These are phyloP conservation scores for Gallinago paraguaiae DNA, from an alignment of 2,113 vertebrate species.

Conservation along the genomic window DNA sequence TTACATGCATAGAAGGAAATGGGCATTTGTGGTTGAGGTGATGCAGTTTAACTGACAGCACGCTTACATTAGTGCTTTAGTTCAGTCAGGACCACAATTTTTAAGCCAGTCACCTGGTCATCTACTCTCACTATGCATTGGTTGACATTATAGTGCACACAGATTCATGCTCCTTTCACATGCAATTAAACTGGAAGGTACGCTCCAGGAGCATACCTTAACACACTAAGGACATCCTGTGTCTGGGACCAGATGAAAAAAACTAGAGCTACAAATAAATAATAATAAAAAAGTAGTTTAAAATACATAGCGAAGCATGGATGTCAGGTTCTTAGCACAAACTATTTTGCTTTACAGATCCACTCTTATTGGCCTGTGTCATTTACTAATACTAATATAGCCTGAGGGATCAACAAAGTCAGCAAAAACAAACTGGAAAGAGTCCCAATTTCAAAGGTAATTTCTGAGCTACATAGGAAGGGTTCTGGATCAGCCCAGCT, in stretches of 20 bases:
- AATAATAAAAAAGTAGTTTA: neutral
- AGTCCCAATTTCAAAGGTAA: neutral
- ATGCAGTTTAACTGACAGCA: neutral
- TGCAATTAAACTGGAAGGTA: neutral
- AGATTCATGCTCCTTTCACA: neutral
- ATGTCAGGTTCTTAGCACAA: neutral
- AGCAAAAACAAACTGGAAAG: neutral
- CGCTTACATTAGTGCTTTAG: neutral
- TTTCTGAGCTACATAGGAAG: neutral
- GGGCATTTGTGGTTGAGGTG: neutral
- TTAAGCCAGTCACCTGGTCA: neutral
- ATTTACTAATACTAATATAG: neutral
- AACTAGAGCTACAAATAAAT: neutral
- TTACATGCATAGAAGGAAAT: neutral
- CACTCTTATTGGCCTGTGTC: neutral
- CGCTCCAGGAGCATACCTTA: neutral
- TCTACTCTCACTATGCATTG: neutral
- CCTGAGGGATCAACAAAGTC: neutral
- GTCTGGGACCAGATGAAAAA: neutral
- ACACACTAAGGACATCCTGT: neutral
- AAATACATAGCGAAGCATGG: neutral
- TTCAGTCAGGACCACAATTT: neutral
- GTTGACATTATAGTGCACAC: neutral
- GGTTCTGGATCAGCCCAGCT: neutral
- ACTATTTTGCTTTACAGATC: neutral